phyloP scores from a whole-genome alignment of 2,888 invertebrate genomes.

The Acrocyrtus sp. region DNA sequence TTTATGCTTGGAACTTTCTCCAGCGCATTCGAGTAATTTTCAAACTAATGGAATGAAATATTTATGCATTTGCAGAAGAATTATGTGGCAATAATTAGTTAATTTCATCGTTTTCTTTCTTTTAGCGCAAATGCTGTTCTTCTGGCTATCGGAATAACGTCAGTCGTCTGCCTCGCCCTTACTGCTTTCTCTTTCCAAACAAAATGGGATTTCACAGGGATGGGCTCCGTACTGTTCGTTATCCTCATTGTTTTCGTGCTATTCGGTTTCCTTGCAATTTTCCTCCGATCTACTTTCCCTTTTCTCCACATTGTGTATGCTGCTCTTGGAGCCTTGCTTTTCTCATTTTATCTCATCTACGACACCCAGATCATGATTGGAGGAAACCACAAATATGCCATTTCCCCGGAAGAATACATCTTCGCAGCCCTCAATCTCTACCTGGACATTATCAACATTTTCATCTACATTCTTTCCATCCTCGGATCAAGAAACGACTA shows the following conservation, averaged over 20 bases:
- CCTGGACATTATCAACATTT: conserved; percentile 30
- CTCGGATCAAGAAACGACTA: conserved; percentile 5
- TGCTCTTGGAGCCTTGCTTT: conserved; percentile 68
- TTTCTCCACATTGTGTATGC: conserved; percentile 28
- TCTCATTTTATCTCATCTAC: conserved; percentile 89
- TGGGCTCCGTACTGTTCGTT: conserved; percentile 82
- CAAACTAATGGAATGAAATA: not conserved
- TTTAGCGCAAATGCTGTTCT: conserved; percentile 63
- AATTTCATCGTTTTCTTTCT: no score
- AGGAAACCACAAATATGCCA: conserved; percentile 79
- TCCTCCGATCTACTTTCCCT: conserved; percentile 5
- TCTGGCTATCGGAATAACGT: conserved; percentile 88
- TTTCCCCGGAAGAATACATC: conserved; percentile 76
- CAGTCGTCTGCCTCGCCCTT: conserved; percentile 83
- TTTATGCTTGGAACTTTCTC: conserved; percentile 82
- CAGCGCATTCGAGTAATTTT: conserved; percentile 65
- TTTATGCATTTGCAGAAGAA: not conserved
- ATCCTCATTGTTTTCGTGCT: conserved; percentile 78
- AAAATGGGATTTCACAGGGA: conserved; percentile 84
- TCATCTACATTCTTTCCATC: conserved; percentile 43
- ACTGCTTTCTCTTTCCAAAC: conserved; percentile 96
- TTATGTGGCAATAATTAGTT: not conserved
- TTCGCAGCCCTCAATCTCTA: conserved; percentile 83
- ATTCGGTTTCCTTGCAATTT: conserved; percentile 80
- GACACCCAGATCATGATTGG: conserved; percentile 93